Base-by-base conservation (phyloP, 2,888 invertebrate species). In the Acronicta aceris region DNA sequence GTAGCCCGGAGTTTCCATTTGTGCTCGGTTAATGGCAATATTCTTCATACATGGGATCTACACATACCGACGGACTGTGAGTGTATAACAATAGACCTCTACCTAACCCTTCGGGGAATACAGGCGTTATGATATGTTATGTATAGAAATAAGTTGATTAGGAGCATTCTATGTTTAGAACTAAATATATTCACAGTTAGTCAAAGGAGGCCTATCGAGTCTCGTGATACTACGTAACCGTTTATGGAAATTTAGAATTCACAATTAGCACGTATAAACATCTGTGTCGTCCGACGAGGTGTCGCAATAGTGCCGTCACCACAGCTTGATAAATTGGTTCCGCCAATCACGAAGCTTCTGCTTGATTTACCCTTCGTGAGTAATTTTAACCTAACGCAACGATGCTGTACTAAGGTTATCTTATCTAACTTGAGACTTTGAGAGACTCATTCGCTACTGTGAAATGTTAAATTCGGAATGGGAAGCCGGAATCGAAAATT, bases 281-380 rank as follows among this genome's bases (percentile, higher is more conserved):
- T 45, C 50, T 56, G 58, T 67, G 59, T 53, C 71, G 13, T 58
- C 63, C 38, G 10, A 27, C 38, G 49, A 33, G 12, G 43, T 77
- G 65, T 68, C 53, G 74, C 45, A 77, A 77, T 30, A 47, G 36
- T 65, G 66, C 67, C 66, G 61, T 56, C 49, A 48, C 49, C 8
- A 16, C 50, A 53, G 17, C 43, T 64, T 51, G 56, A 68, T 63
- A 66, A 69, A 71, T 74, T 41, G 38, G 69, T 74, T 70, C 65
- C 69, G 59, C 72, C 74, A 72, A 76, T 76, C 69, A 65, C 48
- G 59, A 50, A 41, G 38, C 58, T 42, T 61, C 47, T 38, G 65
- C 57, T 71, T 59, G 52, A 64, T 65, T 71, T 59, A 56, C 41
- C 54, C 48, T 65, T 61, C 68, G 68, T 74, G 71, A 71, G 64